Conservation (phyloP, 2,113 vertebrate genomes). For the Fulica atra region DNA sequence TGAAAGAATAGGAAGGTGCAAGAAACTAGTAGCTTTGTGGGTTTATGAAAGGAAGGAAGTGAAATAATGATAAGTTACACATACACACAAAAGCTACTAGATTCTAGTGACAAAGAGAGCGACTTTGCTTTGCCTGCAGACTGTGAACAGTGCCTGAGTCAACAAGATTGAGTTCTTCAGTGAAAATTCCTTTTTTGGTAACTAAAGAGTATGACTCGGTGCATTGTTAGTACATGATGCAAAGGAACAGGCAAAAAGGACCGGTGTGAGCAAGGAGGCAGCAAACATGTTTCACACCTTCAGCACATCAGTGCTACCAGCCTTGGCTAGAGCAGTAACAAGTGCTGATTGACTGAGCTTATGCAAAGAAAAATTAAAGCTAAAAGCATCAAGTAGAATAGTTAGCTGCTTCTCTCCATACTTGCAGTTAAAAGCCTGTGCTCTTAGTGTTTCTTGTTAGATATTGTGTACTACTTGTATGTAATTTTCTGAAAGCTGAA, state of each 20-base stretch:
- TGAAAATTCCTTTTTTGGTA: constrained; percentile 80
- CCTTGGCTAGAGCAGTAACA: not conserved
- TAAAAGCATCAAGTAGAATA: not conserved
- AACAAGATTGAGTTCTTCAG: constrained; percentile 15
- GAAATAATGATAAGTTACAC: not conserved
- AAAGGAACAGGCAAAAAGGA: constrained; percentile 9
- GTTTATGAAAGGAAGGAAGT: constrained; percentile 40
- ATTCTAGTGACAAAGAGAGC: not conserved
- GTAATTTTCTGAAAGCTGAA: not conserved
- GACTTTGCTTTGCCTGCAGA: not conserved
- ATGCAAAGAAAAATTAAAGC: not conserved
- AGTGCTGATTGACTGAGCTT: not conserved
- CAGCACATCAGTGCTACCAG: not conserved
- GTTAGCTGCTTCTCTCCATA: not conserved
- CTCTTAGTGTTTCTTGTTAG: not conserved
- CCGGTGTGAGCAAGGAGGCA: not conserved
- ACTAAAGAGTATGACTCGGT: constrained; percentile 30
- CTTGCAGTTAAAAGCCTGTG: not conserved
- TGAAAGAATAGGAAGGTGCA: not conserved
- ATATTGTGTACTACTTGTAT: not conserved
- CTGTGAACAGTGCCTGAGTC: constrained; percentile 57
- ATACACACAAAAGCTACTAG: not conserved
- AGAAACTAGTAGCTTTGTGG: not conserved
- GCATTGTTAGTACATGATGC: constrained; percentile 58
- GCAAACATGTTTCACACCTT: not conserved